Conservation (phyloP, 2,888 invertebrate species). For the Lithosia quadra region DNA sequence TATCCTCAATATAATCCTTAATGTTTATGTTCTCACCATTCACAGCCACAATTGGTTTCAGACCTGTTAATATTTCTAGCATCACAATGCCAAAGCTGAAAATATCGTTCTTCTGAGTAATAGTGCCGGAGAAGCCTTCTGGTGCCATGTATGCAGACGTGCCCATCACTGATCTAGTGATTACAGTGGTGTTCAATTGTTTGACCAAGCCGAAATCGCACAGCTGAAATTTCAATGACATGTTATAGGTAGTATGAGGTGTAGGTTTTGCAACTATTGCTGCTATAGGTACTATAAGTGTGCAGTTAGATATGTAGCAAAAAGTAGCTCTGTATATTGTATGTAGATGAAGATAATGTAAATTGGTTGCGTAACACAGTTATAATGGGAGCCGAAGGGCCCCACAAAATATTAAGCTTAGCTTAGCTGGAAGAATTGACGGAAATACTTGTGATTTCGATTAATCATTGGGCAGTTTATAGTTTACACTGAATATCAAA, state of each 20-base stretch:
- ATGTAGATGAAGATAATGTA: too few species aligned
- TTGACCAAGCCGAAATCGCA: slow-evolving; percentile 93
- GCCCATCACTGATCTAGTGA: slow-evolving; percentile 87
- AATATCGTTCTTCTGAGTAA: slow-evolving; percentile 92
- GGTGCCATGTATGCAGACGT: slow-evolving; percentile 93
- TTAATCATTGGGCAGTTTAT: too few species aligned
- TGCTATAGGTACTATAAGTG: too few species aligned
- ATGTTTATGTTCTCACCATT: slow-evolving; percentile 79
- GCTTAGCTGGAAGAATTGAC: too few species aligned
- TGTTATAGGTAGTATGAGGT: background rate
- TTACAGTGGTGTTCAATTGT: slow-evolving; percentile 79
- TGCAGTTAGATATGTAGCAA: too few species aligned
- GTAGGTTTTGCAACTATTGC: too few species aligned
- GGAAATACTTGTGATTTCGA: too few species aligned
- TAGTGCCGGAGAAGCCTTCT: slow-evolving; percentile 89
- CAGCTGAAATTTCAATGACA: slow-evolving; percentile 80
- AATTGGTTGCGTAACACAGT: too few species aligned
- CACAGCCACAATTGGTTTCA: slow-evolving; percentile 87
- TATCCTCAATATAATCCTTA: slow-evolving; percentile 84
- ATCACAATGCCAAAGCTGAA: slow-evolving; percentile 93
- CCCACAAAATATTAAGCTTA: too few species aligned
- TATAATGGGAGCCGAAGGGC: too few species aligned
- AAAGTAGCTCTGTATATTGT: too few species aligned
- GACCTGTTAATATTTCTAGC: slow-evolving; percentile 90
- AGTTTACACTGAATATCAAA: too few species aligned